Conservation (phyloP, 2,113 vertebrate species). For the Dasyprocta punctata region DNA sequence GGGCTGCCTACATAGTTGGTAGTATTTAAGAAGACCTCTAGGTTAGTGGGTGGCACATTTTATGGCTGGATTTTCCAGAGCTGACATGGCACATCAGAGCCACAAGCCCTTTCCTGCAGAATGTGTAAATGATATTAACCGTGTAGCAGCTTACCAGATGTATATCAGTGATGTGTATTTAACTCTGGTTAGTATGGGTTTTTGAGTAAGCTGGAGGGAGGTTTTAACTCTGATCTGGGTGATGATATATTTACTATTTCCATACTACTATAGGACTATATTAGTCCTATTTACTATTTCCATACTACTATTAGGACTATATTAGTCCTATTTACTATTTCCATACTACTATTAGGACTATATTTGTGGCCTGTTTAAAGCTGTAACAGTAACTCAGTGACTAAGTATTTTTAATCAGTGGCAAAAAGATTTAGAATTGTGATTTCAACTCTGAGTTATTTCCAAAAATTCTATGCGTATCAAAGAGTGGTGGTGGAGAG, state of each 20-base stretch:
- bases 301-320: not conserved
- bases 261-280: not conserved
- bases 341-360: not conserved
- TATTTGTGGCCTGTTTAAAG: not conserved
- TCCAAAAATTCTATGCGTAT: not conserved
- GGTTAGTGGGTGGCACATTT: not conserved
- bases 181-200: conserved; percentile 64
- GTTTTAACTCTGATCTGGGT: not conserved
- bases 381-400: not conserved
- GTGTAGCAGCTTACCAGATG: conserved; percentile 17
- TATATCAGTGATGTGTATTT: conserved; percentile 59
- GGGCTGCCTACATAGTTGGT: not conserved
- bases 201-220: not conserved
- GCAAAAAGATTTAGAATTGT: not conserved
- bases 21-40: conserved; percentile 61
- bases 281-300: not conserved
- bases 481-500: not conserved
- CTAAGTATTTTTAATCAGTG: not conserved
- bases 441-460: not conserved
- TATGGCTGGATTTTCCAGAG: not conserved
- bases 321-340: not conserved
- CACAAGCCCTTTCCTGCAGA: not conserved
- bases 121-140: not conserved
- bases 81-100: not conserved
- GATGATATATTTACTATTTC: not conserved